Percentiles rank a stretch among this genome's conserved stretches.
These are phyloP conservation scores for Papilio elwesi DNA, from an alignment of 2,888 invertebrate genomes.

Conservation along the genomic window DNA sequence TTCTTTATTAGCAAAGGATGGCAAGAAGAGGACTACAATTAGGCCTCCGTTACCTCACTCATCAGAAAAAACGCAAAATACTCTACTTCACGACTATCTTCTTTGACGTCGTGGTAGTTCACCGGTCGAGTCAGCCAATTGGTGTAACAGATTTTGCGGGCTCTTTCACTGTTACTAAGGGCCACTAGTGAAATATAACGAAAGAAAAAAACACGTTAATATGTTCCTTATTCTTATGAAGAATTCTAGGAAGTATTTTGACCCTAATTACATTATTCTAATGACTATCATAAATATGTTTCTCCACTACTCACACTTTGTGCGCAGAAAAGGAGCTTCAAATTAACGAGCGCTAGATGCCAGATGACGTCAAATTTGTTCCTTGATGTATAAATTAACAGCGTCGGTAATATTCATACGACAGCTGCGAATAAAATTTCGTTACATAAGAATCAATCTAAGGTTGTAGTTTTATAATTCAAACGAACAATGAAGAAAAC, in stretches of 20 bases:
- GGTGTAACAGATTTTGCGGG: no score
- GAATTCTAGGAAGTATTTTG: background rate
- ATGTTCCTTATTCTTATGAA: background rate
- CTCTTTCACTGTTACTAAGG: no score
- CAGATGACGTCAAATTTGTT: constrained; percentile 15
- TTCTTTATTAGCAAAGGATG: no score
- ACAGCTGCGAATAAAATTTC: constrained; percentile 14
- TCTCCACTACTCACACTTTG: background rate
- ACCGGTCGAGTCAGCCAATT: no score
- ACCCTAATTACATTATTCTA: background rate
- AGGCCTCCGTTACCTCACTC: no score
- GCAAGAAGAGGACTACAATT: no score
- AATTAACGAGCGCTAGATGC: background rate
- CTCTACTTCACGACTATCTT: no score
- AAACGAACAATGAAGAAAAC: background rate
- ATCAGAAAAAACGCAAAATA: no score
- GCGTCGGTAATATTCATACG: constrained; percentile 16
- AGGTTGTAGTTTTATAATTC: no score
- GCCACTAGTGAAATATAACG: background rate
- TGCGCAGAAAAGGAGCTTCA: background rate
- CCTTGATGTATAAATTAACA: constrained; percentile 9
- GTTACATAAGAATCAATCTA: background rate
- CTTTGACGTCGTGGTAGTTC: no score
- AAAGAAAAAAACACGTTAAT: background rate
- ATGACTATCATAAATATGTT: background rate